Evolutionary conservation across 1,140 invertebrate genomes (phyloP), one percentile per base, ranked within the genome.

Genomic region (Magallana angulata): DNA sequence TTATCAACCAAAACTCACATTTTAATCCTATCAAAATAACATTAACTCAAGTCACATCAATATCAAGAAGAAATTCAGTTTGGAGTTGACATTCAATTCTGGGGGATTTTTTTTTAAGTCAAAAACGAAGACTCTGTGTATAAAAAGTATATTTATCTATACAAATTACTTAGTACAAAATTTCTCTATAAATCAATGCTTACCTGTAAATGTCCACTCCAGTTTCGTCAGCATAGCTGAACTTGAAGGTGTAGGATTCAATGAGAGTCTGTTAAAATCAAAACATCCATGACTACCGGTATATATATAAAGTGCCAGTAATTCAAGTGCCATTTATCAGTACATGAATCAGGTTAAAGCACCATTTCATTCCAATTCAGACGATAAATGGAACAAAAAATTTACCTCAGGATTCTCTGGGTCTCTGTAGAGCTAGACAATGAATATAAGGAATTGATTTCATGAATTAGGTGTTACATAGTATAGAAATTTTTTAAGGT

Each of bases 221-320:
- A 86, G 91, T 91, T 68, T 91, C 85, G 24, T 93, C 90, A 58
- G 90, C 89, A 82, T 94, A 95, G 18, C 91, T 90, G 88, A 95
- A 95, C 83, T 94, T 95, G 90, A 95, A 95, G 36, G 93, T 93
- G 88, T 95, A 95, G 9, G 94, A 94, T 87, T 95, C 94, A 87
- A 95, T 94, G 14, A 95, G 90, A 84, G 91, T 94, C 94, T 95
- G 91, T 56, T 93, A 88, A 87, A 57, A 60, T 16, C 8, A 82
- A 30, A 24, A 18, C 48, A 80, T 7, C n/a, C 12, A 14, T 30
- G 4, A 80, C n/a, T 36, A 30, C 1, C 18, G 18, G 2, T 5
- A 48, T 48, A 24, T 24, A 24, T 24, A 24, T 24, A 24, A 24
- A 4, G 36, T 48, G 3, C 36, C 36, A 48, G 2, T 48, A 48